Conservation (phyloP, 1,140 invertebrate genomes). For the Wiebesia pumilae region DNA sequence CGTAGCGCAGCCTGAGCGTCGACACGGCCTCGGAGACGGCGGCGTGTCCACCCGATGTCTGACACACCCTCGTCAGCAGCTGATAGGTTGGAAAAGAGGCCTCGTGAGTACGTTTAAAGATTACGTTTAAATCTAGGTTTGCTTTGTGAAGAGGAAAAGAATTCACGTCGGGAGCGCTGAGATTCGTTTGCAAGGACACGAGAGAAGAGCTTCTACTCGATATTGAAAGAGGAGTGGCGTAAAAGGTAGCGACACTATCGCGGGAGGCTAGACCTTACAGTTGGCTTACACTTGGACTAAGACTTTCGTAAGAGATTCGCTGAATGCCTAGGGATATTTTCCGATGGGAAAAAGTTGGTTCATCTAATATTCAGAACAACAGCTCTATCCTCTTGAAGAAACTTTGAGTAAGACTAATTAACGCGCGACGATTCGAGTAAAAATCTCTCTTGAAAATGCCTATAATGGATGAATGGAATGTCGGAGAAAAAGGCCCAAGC, state of each 20-base stretch:
- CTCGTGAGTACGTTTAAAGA: no score
- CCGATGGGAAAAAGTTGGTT: not conserved
- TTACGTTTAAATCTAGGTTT: no score
- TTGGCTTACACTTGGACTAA: no score
- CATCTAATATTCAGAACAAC: not conserved
- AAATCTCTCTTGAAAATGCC: slow-evolving; percentile 4
- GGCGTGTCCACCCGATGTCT: slow-evolving; percentile 83
- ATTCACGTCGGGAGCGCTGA: no score
- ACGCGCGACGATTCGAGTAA: not conserved
- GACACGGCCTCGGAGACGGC: slow-evolving; percentile 93
- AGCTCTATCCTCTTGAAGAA: not conserved
- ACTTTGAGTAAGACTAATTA: not conserved
- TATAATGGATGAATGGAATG: slow-evolving; percentile 11
- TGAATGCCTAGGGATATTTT: no score
- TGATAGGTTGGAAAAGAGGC: slow-evolving; percentile 73
- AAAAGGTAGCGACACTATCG: no score
- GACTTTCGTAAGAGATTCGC: no score
- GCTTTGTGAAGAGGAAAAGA: no score
- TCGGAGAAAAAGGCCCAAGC: not conserved
- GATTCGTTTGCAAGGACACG: no score
- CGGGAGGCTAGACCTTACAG: no score
- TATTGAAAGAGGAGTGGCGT: no score
- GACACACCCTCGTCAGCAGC: slow-evolving; percentile 85
- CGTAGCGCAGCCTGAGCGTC: slow-evolving; percentile 89
- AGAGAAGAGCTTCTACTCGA: no score